Percentiles rank a stretch among this genome's conserved stretches.
Conservation (phyloP, 1,140 invertebrate species). For the Trypoxylus dichotomus region DNA sequence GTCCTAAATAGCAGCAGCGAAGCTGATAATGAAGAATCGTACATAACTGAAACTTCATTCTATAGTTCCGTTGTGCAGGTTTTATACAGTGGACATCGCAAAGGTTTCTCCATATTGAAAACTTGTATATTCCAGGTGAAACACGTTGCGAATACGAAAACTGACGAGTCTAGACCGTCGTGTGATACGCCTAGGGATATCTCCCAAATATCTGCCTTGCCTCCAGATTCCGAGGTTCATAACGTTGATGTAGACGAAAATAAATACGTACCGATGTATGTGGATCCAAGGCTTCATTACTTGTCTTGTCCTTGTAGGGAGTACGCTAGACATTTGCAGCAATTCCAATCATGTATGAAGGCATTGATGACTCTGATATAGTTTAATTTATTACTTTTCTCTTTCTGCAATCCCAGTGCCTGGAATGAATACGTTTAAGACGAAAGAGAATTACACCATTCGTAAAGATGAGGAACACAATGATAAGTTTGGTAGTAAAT, state of each 20-base stretch:
- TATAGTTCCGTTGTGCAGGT: slow-evolving; percentile 31
- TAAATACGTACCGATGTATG: not conserved
- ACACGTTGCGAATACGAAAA: not conserved
- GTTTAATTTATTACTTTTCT: not conserved
- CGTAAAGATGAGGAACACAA: not conserved
- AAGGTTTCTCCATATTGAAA: not conserved
- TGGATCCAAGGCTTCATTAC: slow-evolving; percentile 8
- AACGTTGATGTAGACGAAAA: not conserved
- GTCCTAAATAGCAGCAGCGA: slow-evolving; percentile 27
- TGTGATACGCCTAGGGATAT: slow-evolving; percentile 33
- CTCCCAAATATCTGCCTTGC: slow-evolving; percentile 36
- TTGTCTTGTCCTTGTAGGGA: slow-evolving; percentile 14
- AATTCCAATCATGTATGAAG: slow-evolving; percentile 3
- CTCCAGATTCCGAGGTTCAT: slow-evolving; percentile 26
- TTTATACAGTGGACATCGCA: not conserved
- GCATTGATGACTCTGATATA: not conserved
- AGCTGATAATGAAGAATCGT: slow-evolving; percentile 36
- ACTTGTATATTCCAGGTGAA: not conserved
- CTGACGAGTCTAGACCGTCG: not conserved
- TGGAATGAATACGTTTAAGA: slow-evolving; percentile 16
- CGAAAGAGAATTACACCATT: not conserved
- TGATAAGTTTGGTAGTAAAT: not conserved
- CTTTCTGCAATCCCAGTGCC: slow-evolving; percentile 11
- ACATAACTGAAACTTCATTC: slow-evolving; percentile 27
- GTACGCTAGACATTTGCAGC: not conserved